Conservation (phyloP, 2,113 vertebrate species). For the Neogale vison region DNA sequence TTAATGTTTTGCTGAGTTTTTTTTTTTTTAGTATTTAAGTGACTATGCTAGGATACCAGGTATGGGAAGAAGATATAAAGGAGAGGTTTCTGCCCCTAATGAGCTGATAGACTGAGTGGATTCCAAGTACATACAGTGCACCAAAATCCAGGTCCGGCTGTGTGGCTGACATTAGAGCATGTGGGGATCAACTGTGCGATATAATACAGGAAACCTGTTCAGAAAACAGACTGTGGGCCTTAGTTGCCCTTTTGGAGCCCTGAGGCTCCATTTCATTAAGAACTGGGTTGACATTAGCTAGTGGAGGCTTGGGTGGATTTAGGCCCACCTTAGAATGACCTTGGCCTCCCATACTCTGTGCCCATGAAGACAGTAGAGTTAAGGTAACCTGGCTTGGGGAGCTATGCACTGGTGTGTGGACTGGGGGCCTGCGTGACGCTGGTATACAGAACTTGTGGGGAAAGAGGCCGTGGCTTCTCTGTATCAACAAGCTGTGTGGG, state of each 20-base stretch:
- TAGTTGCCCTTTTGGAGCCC: neutral
- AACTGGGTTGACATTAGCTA: neutral
- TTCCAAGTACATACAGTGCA: neutral
- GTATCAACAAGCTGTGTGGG: neutral
- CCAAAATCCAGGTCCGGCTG: neutral
- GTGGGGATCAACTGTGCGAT: neutral
- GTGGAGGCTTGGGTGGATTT: neutral
- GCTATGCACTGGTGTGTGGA: neutral
- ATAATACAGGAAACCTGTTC: neutral
- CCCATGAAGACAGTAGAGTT: slow-evolving; percentile 10
- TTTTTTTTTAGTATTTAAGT: slow-evolving; percentile 47
- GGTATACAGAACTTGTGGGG: neutral
- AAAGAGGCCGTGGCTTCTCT: neutral
- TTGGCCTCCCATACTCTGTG: neutral
- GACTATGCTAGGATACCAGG: neutral
- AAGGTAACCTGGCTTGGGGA: neutral
- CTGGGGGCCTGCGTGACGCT: neutral
- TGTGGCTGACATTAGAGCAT: neutral
- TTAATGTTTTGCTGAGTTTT: slow-evolving; percentile 16
- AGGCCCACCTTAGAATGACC: neutral
- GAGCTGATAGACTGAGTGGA: neutral
- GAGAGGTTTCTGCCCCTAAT: neutral
- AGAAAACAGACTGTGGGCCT: neutral
- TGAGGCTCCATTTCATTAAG: neutral
- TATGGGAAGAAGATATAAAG: slow-evolving; percentile 41